Conservation (phyloP, 2,113 vertebrate genomes). For the Melierax canorus region DNA sequence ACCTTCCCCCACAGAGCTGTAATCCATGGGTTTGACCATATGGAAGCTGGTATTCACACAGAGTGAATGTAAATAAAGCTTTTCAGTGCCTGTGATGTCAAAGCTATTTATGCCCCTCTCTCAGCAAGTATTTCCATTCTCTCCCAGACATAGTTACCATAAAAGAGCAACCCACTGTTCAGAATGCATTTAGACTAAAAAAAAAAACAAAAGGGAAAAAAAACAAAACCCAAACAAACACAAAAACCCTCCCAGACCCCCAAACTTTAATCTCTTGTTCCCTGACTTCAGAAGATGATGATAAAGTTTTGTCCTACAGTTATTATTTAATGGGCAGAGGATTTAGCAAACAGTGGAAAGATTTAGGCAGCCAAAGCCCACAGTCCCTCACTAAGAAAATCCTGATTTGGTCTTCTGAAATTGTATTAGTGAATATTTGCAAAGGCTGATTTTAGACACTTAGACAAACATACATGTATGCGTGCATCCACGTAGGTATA, state of each 20-base stretch:
- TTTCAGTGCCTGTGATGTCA: slow-evolving; percentile 50
- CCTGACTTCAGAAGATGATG: not conserved
- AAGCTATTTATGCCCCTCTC: slow-evolving; percentile 68
- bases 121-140: slow-evolving; percentile 69
- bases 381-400: not conserved
- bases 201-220: not conserved
- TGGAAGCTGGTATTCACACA: slow-evolving; percentile 58
- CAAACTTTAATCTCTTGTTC: not conserved
- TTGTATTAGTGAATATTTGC: not conserved
- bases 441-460: not conserved
- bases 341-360: not conserved
- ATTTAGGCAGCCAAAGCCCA: not conserved
- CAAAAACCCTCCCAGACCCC: not conserved
- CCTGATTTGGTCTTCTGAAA: not conserved
- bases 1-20: slow-evolving; percentile 40
- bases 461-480: rapidly evolving
- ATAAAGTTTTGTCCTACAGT: not conserved
- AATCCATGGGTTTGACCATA: slow-evolving; percentile 51
- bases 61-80: slow-evolving; percentile 73
- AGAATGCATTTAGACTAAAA: slow-evolving; percentile 5
- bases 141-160: slow-evolving; percentile 66
- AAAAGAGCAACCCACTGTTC: slow-evolving; percentile 69
- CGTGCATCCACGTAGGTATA: not conserved
- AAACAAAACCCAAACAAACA: not conserved
- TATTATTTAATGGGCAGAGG: not conserved